Evolutionary conservation across 2,888 invertebrate genomes (phyloP), one percentile per base, ranked within the genome.

Genomic region (Halocaridina rubra): DNA sequence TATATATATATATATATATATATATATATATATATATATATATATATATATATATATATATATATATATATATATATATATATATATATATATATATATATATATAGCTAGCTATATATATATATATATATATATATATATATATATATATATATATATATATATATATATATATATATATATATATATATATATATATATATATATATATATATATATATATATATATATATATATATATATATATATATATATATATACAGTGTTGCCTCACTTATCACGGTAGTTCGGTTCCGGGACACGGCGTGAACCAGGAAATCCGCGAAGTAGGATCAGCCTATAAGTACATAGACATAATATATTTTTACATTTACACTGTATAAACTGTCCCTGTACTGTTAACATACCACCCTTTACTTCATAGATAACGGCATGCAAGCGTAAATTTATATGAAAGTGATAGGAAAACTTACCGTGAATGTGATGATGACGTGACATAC

Each of bases 1-100:
- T 67, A 67, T 67, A 67, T 67, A 67, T 67, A 22, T 67, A 67
- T 67, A 67, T 67, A 67, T 67, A 67, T 67, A 67, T 67, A 67
- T 67, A 67, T 67, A 67, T 67, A 67, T 67, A 67, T 67, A 27
- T 61, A 67, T 67, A 67, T 67, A 67, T 67, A 27, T 67, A 22
- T 67, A 22, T 67, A 72, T 33, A 72, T 33, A 72, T 33, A 72
- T 33, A 33, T 33, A 32, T 33, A 72, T 33, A 32, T 33, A 72
- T 33, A 32, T 33, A 33, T 8, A 32, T 33, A 72, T 33, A 32
- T 33, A 33, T 33, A 32, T 33, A 72, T 33, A n/a, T 33, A 33
- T n/a, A 72, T 33, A 32, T n/a, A 64, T 24, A 64, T 24, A 19
- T 24, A 64, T 24, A 64, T 24, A 64, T 2, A 64, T 64, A 2